These are phyloP conservation scores for Therioaphis trifolii DNA, from an alignment of 2,888 invertebrate genomes.

Conservation along the genomic window DNA sequence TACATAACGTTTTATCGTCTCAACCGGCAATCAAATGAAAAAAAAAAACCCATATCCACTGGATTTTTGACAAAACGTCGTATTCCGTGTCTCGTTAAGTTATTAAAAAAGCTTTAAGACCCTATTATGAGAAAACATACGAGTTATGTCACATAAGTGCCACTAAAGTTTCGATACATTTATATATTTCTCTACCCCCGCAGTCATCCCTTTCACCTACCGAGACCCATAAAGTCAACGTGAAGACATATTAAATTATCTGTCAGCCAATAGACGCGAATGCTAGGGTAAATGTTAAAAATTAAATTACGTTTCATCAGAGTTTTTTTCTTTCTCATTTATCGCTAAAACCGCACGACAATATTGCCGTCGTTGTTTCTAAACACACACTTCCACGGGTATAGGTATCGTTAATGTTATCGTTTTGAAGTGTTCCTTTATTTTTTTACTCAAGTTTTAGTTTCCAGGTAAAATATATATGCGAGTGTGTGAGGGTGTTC, in stretches of 20 bases:
- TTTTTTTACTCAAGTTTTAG: too few relatives aligned
- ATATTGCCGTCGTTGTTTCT: too few relatives aligned
- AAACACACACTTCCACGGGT: too few relatives aligned
- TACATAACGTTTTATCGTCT: slow-evolving; percentile 29
- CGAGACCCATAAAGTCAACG: slow-evolving; percentile 7
- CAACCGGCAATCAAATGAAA: slow-evolving; percentile 7
- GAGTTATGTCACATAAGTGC: slow-evolving; percentile 29
- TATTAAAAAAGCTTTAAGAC: slow-evolving; percentile 50
- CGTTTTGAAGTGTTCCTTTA: too few relatives aligned
- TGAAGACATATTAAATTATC: slow-evolving; percentile 21
- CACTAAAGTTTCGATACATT: slow-evolving; percentile 20
- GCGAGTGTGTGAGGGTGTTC: too few relatives aligned
- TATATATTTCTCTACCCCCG: background rate
- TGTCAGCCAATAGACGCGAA: background rate
- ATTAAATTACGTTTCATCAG: background rate
- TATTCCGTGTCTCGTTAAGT: slow-evolving; percentile 46
- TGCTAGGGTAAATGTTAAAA: background rate
- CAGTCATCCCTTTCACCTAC: background rate
- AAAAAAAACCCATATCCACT: background rate
- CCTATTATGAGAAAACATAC: slow-evolving; percentile 14
- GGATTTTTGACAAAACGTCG: slow-evolving; percentile 49
- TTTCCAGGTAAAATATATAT: too few relatives aligned
- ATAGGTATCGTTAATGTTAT: too few relatives aligned
- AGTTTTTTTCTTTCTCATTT: background rate
- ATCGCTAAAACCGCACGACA: background rate